phyloP scores from a whole-genome alignment of 2,797 vertebrate genomes.

The Cossypha niveicapilla region DNA sequence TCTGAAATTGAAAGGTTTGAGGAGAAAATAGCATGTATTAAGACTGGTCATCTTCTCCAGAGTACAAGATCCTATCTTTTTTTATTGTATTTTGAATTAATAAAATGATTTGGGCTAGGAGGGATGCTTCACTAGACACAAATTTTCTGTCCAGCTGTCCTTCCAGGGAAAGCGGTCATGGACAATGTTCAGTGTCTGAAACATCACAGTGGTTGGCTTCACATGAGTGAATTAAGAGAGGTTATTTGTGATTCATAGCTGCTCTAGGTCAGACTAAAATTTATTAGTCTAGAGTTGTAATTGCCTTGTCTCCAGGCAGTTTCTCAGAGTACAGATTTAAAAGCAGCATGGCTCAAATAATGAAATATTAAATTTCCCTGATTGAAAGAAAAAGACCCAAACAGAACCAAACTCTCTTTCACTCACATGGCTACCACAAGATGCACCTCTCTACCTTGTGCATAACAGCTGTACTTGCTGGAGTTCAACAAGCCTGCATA shows the following conservation, averaged over 20 bases:
- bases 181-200: not conserved
- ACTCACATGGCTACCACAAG: not conserved
- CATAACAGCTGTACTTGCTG: not conserved
- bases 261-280: slow-evolving; percentile 1
- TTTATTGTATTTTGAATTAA: not conserved
- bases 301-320: slow-evolving; percentile 10
- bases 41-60: not conserved
- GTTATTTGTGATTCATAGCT: slow-evolving; percentile 4
- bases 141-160: not conserved
- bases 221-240: not conserved
- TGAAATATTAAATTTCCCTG: not conserved
- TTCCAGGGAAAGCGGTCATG: not conserved
- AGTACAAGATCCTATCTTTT: not conserved
- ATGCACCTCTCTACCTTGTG: not conserved
- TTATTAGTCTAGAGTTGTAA: slow-evolving; percentile 14
- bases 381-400: not conserved
- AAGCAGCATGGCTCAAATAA: not conserved
- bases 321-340: not conserved
- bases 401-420: not conserved
- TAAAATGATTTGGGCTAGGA: not conserved
- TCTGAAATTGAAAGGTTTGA: not conserved
- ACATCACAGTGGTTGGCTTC: not conserved
- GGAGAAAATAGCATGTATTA: not conserved
- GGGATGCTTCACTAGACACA: not conserved
- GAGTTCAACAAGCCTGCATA: not conserved